These are phyloP conservation scores for Cryptosula pallasiana DNA, from an alignment of 2,888 invertebrate species.

Conservation along the genomic window DNA sequence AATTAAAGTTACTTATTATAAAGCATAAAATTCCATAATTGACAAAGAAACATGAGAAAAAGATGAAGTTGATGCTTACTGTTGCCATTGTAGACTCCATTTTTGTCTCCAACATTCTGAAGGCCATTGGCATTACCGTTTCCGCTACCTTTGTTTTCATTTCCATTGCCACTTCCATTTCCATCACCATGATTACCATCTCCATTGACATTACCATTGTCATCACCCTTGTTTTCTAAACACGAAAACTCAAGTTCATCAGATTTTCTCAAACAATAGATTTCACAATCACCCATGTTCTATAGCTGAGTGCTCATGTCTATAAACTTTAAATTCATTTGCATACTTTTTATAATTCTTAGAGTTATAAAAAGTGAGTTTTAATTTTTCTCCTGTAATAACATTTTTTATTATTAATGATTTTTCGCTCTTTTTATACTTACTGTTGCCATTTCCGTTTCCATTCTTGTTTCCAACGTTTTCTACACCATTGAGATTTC, in stretches of 20 bases:
- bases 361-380: too few relatives aligned
- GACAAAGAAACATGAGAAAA: too few relatives aligned
- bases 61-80: background rate
- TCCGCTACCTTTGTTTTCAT: background rate
- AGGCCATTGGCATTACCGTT: background rate
- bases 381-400: too few relatives aligned
- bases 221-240: background rate
- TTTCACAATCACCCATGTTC: too few relatives aligned
- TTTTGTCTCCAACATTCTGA: background rate
- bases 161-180: background rate
- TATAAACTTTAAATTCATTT: too few relatives aligned
- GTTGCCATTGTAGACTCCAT: background rate
- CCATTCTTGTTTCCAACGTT: constrained; percentile 4
- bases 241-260: too few relatives aligned
- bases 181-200: background rate
- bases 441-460: background rate
- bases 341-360: too few relatives aligned
- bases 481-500: background rate
- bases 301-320: too few relatives aligned
- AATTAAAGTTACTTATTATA: background rate
- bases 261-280: too few relatives aligned
- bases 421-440: too few relatives aligned
- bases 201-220: background rate
- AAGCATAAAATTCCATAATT: background rate
- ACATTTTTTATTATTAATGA: too few relatives aligned